phyloP scores from a whole-genome alignment of 2,113 vertebrate species.

The Callorhinus ursinus region DNA sequence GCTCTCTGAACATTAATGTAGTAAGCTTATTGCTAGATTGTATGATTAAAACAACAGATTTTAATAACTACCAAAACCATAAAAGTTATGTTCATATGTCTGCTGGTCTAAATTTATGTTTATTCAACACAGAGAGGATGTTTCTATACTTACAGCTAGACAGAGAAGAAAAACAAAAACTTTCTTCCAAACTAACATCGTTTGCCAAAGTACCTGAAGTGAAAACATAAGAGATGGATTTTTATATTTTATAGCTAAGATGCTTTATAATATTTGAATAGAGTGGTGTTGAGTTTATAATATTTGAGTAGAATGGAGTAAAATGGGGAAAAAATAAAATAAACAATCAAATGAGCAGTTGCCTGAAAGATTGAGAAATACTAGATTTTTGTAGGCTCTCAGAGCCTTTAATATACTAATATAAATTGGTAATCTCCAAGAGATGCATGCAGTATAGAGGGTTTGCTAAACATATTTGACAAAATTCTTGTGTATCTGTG shows the following conservation, averaged over 20 bases:
- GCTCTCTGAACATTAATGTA: slow-evolving; percentile 50
- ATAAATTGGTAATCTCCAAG: neutral
- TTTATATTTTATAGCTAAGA: neutral
- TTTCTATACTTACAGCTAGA: slow-evolving; percentile 8
- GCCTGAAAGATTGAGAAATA: neutral
- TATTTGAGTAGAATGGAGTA: neutral
- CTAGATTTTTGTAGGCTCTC: neutral
- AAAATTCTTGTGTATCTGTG: neutral
- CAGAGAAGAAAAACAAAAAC: neutral
- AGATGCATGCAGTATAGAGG: neutral
- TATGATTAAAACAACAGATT: slow-evolving; percentile 45
- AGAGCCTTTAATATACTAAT: neutral
- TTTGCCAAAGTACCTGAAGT: neutral
- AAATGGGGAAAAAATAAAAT: neutral
- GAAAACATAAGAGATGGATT: neutral
- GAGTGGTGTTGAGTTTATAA: neutral
- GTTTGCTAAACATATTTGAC: neutral
- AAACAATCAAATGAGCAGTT: neutral
- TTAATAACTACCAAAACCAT: slow-evolving; percentile 43
- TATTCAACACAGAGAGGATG: neutral
- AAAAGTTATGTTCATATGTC: slow-evolving; percentile 45
- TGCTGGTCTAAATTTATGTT: slow-evolving; percentile 25
- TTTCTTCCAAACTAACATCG: neutral
- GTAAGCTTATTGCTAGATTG: slow-evolving; percentile 47
- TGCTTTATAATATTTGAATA: neutral